These are phyloP conservation scores for Hyposoter dolosus DNA, from an alignment of 2,888 invertebrate species.

Conservation along the genomic window DNA sequence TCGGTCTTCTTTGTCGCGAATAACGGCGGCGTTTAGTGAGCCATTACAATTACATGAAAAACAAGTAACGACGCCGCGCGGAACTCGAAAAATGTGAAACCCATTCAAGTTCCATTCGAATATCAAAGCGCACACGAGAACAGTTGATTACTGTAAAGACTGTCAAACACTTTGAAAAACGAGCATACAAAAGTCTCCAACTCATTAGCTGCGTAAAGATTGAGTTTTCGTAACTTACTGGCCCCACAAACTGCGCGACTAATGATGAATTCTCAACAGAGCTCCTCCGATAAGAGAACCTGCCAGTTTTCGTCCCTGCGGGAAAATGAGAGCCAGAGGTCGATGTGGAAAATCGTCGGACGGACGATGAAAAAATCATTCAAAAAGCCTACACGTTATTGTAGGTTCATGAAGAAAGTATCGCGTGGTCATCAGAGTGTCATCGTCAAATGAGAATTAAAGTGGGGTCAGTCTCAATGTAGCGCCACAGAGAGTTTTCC, in stretches of 20 bases:
- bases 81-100: conserved; percentile 6
- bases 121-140: not conserved
- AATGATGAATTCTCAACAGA: not conserved
- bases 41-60: conserved; percentile 56
- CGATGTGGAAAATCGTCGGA: not conserved
- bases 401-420: not conserved
- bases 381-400: not conserved
- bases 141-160: not conserved
- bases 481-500: not conserved
- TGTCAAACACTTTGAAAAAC: conserved; percentile 2
- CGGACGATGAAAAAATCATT: not conserved
- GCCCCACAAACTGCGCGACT: not conserved
- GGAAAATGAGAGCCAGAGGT: too few relatives aligned
- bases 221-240: not conserved
- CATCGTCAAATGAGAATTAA: conserved; percentile 27
- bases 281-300: not conserved
- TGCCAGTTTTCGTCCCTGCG: too few relatives aligned
- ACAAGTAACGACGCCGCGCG: not conserved
- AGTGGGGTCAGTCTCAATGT: conserved; percentile 1
- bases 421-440: not conserved
- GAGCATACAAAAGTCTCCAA: not conserved
- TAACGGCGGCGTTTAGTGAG: conserved; percentile 65
- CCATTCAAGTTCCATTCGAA: conserved; percentile 28
- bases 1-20: conserved; percentile 57
- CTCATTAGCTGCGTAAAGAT: not conserved